Evolutionary conservation across 23 tunicate species (phyloP), one percentile per base, ranked within the genome.

Genomic region (Halocynthia roretzi): DNA sequence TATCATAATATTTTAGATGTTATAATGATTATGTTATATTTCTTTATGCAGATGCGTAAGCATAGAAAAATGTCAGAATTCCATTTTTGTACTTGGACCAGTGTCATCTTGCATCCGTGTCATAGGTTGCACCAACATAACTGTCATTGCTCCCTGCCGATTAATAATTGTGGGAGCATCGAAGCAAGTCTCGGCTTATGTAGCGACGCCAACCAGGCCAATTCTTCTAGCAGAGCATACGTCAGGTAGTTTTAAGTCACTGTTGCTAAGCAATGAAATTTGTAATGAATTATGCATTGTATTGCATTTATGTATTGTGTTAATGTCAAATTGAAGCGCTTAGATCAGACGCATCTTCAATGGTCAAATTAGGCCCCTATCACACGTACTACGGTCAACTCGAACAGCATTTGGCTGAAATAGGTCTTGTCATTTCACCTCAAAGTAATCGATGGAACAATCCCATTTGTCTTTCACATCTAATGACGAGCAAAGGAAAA

Each of bases 391-490:
- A 92, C 76, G 73, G 80, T 53, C 67, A 82, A 10, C 80, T 92
- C 15, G 98, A 83, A 71, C 53, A 51, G 6, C 98, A 92, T 70
- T 72, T 92, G 44, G 84, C 88, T 15, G 71, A 62, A 56, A 74
- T 86, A 50, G 98, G 98, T 18, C 71, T 86, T 10, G 62, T 86
- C 6, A 78, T 86, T 7, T 92, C 98, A 11, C 92, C 92, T n/a
- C 81, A 92, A 67, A 92, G 83, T 6, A 86, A 92, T 61, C 79
- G 86, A 69, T 92, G 98, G 98, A 86, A 92, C 54, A 86, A 82
- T 51, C 87, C 98, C 22, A 63, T 86, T 48, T 78, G 88, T 60
- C 49, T 92, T 50, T 76, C 72, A 7, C 84, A 80, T 21, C 44
- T 12, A 68, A 12, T 21, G 12, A 68, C 12, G 2, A 17, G 72